These are phyloP conservation scores for Idaea straminata DNA, from an alignment of 2,888 invertebrate species.

Conservation along the genomic window DNA sequence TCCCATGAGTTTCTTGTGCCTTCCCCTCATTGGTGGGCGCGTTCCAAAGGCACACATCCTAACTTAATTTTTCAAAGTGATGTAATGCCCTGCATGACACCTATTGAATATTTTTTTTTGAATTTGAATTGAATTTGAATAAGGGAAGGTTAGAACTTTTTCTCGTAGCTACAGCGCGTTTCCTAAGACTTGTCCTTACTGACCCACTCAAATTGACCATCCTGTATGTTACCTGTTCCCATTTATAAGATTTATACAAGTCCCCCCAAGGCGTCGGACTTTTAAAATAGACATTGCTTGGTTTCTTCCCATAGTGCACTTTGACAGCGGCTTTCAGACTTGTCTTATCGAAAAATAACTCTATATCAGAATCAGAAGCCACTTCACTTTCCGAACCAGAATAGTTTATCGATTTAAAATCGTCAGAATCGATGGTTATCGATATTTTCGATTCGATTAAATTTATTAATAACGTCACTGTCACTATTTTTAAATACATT, in stretches of 20 bases:
- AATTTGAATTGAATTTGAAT: too few species aligned
- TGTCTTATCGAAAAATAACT: slow-evolving; percentile 43
- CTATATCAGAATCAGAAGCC: slow-evolving; percentile 44
- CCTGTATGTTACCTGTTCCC: slow-evolving; percentile 40
- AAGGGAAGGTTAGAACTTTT: too few species aligned
- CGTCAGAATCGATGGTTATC: slow-evolving; percentile 38
- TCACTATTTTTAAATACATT: slow-evolving; percentile 19
- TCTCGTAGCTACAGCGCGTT: too few species aligned
- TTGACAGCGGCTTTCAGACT: slow-evolving; percentile 44
- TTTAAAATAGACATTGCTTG: slow-evolving; percentile 46
- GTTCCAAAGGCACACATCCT: too few species aligned
- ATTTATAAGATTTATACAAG: slow-evolving; percentile 53
- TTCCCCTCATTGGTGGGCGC: too few species aligned
- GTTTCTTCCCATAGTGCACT: slow-evolving; percentile 43
- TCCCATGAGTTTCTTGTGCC: too few species aligned
- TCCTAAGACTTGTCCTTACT: too few species aligned
- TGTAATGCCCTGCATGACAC: too few species aligned
- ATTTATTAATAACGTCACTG: slow-evolving; percentile 14
- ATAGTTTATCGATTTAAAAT: slow-evolving; percentile 35
- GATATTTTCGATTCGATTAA: slow-evolving; percentile 44
- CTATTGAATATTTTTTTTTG: too few species aligned
- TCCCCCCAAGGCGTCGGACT: slow-evolving; percentile 69
- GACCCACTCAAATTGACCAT: too few species aligned
- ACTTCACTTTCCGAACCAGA: slow-evolving; percentile 45
- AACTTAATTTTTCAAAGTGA: too few species aligned